Conservation (phyloP, 2,888 invertebrate species). For the Pandemis corylana region DNA sequence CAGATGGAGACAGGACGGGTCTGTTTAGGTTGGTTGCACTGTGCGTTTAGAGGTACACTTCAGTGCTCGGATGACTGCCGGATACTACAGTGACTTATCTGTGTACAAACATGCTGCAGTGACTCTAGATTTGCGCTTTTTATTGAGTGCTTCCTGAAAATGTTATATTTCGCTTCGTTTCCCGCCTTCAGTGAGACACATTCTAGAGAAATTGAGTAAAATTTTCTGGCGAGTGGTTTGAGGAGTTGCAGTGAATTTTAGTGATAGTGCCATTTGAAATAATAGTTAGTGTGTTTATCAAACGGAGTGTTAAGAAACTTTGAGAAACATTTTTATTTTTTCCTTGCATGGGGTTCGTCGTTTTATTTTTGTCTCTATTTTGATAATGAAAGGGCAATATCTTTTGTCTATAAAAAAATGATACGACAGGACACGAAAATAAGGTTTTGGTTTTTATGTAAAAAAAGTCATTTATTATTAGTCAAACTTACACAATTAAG, state of each 20-base stretch:
- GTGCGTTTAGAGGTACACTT: slow-evolving; percentile 58
- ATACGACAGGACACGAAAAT: no score
- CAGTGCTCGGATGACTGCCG: slow-evolving; percentile 55
- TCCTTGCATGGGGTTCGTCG: no score
- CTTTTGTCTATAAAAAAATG: no score
- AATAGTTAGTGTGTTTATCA: background rate
- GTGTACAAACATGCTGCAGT: slow-evolving; percentile 46
- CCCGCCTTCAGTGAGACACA: background rate
- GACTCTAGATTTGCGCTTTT: slow-evolving; percentile 33
- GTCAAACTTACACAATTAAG: background rate
- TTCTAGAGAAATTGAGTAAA: background rate
- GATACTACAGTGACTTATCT: slow-evolving; percentile 60
- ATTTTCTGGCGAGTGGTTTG: background rate
- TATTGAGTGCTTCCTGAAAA: slow-evolving; percentile 27
- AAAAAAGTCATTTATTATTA: no score
- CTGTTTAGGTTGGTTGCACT: slow-evolving; percentile 42
- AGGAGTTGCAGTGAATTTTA: no score
- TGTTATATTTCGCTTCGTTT: slow-evolving; percentile 26
- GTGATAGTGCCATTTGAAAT: background rate
- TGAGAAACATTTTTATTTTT: no score
- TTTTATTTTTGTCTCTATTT: no score
- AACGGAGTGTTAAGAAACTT: background rate
- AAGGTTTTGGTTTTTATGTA: no score
- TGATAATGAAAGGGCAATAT: no score
- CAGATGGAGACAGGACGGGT: slow-evolving; percentile 51